Evolutionary conservation across 1,140 invertebrate species (phyloP).

Genomic region (Microplitis demolitor): DNA sequence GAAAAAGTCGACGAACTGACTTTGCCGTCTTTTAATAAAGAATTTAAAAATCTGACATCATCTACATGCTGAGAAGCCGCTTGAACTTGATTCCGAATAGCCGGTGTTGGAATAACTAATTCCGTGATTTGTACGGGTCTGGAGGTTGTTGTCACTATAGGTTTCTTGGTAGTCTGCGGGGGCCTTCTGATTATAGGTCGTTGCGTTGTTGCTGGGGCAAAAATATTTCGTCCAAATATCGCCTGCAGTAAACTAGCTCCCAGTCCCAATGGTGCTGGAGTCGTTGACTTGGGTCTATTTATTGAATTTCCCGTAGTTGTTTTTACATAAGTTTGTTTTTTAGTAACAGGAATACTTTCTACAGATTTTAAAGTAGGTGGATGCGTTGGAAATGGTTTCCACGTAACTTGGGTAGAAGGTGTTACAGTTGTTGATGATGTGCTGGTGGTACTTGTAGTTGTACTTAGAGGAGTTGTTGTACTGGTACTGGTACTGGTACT

Average conservation of each 20-base stretch:
- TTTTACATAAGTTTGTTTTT: slow-evolving; percentile 25
- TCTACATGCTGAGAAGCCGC: slow-evolving; percentile 28
- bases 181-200: slow-evolving; percentile 23
- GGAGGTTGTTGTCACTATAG: slow-evolving; percentile 25
- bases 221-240: slow-evolving; percentile 49
- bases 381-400: slow-evolving; percentile 6
- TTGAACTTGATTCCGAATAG: slow-evolving; percentile 4
- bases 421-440: slow-evolving; percentile 42
- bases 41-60: slow-evolving; percentile 17
- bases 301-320: too few species aligned
- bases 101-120: slow-evolving; percentile 24
- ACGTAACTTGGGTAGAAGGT: slow-evolving; percentile 4
- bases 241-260: slow-evolving; percentile 48
- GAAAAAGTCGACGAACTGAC: slow-evolving; percentile 41
- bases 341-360: slow-evolving; percentile 38
- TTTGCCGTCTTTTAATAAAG: not conserved
- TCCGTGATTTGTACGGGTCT: slow-evolving; percentile 34
- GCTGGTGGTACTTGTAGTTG: slow-evolving; percentile 35
- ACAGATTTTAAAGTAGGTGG: slow-evolving; percentile 18
- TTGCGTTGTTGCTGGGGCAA: slow-evolving; percentile 31
- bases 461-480: slow-evolving; percentile 48
- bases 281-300: slow-evolving; percentile 34
- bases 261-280: slow-evolving; percentile 38
- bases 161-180: slow-evolving; percentile 7
- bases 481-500: slow-evolving; percentile 28